Base-by-base conservation (phyloP, 2,797 vertebrate genomes). In the Spea hammondii region DNA sequence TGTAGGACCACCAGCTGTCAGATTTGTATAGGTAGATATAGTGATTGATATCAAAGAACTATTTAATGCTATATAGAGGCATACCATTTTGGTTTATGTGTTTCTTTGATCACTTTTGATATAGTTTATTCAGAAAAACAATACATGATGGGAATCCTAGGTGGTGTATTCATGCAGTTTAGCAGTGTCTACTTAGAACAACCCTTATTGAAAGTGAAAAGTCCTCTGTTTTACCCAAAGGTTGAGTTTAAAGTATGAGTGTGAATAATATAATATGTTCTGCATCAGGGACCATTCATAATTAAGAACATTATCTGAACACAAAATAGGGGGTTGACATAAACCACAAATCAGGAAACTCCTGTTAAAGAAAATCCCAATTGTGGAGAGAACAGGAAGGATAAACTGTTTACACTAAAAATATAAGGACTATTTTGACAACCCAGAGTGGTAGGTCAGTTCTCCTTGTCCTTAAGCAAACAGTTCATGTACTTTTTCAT, bases 291-390 rank as follows among this genome's bases (percentile, higher is more conserved):
- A 88, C 85, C 84, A 74, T 89, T 91, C 90, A 84, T 87, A 89
- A 90, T 91, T 11, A 68, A 87, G 87, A 89, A 91, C 89, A 89
- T 9, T 70, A 4, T 70, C 84, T 88, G 91, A 86, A 83, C 87
- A 85, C 83, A 57, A 80, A 87, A 77, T 86, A 87, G 86, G 89
- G 89, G 91, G 91, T 17, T 17, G 17, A 90, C 87, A 85, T 87
- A 91, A 92, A 91, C 91, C 91, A 89, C 91, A 92, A 90, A 90
- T 91, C 89, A 90, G 86, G 91, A 92, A 92, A 90, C 89, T 89
- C 90, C 88, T 88, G 87, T 89, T 88, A 86, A 88, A 82, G 88
- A 84, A 87, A 87, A 86, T 87, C 84, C 79, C 82, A 70, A 57
- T 85, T 90, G 91, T 91, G 86, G 86, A 88, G 88, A 88, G 88